These are phyloP conservation scores for Corbicula japonica DNA, from an alignment of 2,888 invertebrate species.

Conservation along the genomic window DNA sequence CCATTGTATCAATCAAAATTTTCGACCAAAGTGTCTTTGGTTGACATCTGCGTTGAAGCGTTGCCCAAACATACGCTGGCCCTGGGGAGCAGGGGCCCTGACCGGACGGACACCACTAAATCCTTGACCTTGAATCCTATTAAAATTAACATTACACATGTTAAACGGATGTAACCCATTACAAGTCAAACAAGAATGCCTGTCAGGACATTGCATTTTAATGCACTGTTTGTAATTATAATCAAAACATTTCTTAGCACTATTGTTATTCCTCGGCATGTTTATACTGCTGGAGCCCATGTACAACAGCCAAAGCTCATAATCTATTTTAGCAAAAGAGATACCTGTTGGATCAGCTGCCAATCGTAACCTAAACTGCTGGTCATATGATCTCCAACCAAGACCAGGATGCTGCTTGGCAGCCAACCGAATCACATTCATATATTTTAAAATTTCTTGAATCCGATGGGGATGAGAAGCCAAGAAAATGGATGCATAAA, in stretches of 20 bases:
- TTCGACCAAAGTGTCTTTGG: not conserved
- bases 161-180: not conserved
- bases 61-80: not conserved
- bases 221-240: slow-evolving; percentile 6
- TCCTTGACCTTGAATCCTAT: not conserved
- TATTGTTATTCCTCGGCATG: not conserved
- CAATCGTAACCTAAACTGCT: slow-evolving; percentile 6
- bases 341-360: not conserved
- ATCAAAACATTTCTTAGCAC: slow-evolving; percentile 12
- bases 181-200: slow-evolving; percentile 13
- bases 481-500: slow-evolving; percentile 5
- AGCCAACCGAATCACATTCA: slow-evolving; percentile 3
- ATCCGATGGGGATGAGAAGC: not conserved
- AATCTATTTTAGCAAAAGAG: not conserved
- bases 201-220: not conserved
- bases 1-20: not conserved
- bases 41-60: not conserved
- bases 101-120: not conserved
- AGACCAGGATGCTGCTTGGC: not conserved
- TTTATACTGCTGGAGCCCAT: not conserved
- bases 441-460: slow-evolving; percentile 17
- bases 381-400: slow-evolving; percentile 16
- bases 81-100: not conserved
- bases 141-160: not conserved
- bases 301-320: slow-evolving; percentile 15